Evolutionary conservation across 1,140 invertebrate genomes (phyloP).

Genomic region (Hetaerina americana): DNA sequence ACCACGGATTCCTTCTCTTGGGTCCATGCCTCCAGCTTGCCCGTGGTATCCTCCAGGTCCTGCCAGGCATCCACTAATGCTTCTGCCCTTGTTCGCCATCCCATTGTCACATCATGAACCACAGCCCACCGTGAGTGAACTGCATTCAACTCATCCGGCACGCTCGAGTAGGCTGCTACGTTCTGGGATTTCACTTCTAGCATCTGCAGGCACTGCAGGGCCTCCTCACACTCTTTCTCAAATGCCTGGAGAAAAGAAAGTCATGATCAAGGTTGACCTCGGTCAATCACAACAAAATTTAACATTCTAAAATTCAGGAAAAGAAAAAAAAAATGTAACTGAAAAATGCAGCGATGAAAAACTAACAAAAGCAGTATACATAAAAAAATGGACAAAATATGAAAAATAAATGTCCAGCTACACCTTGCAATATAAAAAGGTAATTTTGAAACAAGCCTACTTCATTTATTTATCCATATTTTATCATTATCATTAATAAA

Average conservation of each 20-base stretch:
- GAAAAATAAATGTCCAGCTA: too few relatives aligned
- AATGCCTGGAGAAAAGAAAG: slow-evolving; percentile 24
- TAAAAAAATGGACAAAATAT: too few relatives aligned
- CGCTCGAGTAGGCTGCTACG: slow-evolving; percentile 54
- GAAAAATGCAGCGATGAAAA: too few relatives aligned
- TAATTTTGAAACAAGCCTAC: too few relatives aligned
- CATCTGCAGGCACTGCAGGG: slow-evolving; percentile 22
- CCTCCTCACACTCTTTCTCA: slow-evolving; percentile 33
- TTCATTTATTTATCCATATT: too few relatives aligned
- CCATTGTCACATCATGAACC: slow-evolving; percentile 55
- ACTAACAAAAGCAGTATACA: too few relatives aligned
- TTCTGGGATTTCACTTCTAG: slow-evolving; percentile 55
- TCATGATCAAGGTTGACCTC: too few relatives aligned
- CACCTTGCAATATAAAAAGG: too few relatives aligned
- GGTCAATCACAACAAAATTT: too few relatives aligned
- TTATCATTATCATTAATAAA: too few relatives aligned
- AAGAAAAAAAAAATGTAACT: too few relatives aligned
- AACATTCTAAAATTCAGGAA: too few relatives aligned
- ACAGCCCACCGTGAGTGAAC: slow-evolving; percentile 63
- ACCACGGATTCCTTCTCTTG: slow-evolving; percentile 41
- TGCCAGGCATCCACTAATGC: slow-evolving; percentile 68
- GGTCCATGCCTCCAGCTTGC: slow-evolving; percentile 60
- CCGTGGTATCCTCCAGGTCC: slow-evolving; percentile 55
- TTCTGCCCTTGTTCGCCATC: slow-evolving; percentile 61
- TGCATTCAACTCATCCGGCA: slow-evolving; percentile 67